phyloP scores from a whole-genome alignment of 1,140 invertebrate species.

The Cydia splendana region DNA sequence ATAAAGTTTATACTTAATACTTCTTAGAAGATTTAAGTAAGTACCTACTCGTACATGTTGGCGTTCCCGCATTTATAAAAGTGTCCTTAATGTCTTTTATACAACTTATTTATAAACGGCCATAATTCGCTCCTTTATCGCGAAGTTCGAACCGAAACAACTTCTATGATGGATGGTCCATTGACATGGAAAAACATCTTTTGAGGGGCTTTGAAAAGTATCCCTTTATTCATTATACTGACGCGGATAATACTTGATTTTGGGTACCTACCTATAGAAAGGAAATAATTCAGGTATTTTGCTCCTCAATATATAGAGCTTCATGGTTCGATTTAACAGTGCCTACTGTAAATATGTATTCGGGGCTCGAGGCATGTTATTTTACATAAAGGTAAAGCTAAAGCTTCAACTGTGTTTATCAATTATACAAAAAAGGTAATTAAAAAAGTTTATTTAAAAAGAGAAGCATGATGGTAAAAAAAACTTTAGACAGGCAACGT shows the following conservation, averaged over 20 bases:
- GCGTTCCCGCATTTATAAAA: background rate
- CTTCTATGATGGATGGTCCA: conserved; percentile 19
- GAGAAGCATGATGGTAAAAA: no score
- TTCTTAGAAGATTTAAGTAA: no score
- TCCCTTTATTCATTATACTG: conserved; percentile 2
- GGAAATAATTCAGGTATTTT: background rate
- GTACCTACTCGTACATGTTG: background rate
- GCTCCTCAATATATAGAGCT: background rate
- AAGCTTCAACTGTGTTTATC: no score
- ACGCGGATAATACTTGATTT: background rate
- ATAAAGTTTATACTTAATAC: no score
- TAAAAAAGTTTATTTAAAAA: no score
- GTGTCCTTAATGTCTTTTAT: conserved; percentile 12
- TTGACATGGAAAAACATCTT: conserved; percentile 30
- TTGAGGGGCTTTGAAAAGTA: conserved; percentile 4
- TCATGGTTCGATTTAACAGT: no score
- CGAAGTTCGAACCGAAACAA: conserved; percentile 14
- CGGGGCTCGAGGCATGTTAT: no score
- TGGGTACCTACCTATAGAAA: background rate
- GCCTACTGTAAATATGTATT: no score
- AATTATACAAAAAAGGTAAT: no score
- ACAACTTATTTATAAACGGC: conserved; percentile 1
- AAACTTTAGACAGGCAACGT: no score
- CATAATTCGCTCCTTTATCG: conserved; percentile 13
- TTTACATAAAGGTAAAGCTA: no score